phyloP scores from a whole-genome alignment of 2,113 vertebrate genomes.

The Glareola pratincola region DNA sequence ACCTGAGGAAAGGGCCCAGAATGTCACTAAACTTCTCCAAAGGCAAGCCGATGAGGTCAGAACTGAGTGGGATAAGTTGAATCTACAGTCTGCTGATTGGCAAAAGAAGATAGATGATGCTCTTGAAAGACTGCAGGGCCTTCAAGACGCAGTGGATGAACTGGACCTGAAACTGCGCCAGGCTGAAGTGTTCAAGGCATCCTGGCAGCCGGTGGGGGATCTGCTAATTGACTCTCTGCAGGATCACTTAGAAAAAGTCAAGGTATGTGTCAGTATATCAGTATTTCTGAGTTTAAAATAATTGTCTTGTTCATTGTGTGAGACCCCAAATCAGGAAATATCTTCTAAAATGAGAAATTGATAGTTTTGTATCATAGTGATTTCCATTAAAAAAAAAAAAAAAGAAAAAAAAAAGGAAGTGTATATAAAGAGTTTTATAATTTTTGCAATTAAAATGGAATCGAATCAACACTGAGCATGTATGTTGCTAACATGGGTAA shows the following conservation, averaged over 20 bases:
- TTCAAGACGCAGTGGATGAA: slow-evolving; percentile 87
- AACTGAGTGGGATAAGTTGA: slow-evolving; percentile 84
- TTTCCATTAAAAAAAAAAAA: not conserved
- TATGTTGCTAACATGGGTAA: not conserved
- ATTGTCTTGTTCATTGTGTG: not conserved
- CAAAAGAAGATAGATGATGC: slow-evolving; percentile 88
- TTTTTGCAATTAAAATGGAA: not conserved
- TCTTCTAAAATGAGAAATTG: not conserved
- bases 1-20: slow-evolving; percentile 88
- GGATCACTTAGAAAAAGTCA: slow-evolving; percentile 91
- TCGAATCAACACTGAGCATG: not conserved
- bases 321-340: not conserved
- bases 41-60: slow-evolving; percentile 88
- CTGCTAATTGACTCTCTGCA: slow-evolving; percentile 88
- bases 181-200: slow-evolving; percentile 88
- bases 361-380: not conserved
- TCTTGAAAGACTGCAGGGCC: slow-evolving; percentile 84
- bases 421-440: not conserved
- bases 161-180: slow-evolving; percentile 89
- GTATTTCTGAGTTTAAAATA: not conserved
- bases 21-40: slow-evolving; percentile 83
- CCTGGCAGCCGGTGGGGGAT: slow-evolving; percentile 93
- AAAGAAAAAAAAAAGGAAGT: not conserved
- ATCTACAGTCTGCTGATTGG: slow-evolving; percentile 82
- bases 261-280: slow-evolving; percentile 73